These are phyloP conservation scores for Ranitomeya variabilis DNA, from an alignment of 2,113 vertebrate genomes.

Conservation along the genomic window DNA sequence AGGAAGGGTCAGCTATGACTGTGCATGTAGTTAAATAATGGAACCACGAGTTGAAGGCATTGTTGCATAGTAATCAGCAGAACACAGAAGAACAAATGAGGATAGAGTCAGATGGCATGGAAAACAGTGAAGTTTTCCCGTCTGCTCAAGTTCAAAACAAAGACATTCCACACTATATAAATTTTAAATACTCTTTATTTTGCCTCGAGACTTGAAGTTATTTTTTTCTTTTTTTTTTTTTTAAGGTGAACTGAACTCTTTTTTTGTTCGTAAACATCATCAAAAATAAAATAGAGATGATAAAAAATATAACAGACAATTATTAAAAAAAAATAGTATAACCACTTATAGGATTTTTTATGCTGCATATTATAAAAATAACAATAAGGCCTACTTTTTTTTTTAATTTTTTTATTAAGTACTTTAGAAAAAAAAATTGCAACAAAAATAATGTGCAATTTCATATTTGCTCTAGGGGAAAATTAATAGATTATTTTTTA, in stretches of 20 bases:
- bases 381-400: too few species aligned
- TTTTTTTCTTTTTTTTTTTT: slow-evolving; percentile 77
- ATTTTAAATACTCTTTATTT: slow-evolving; percentile 99
- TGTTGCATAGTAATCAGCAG: slow-evolving; percentile 76
- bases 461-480: too few species aligned
- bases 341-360: too few species aligned
- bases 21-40: slow-evolving; percentile 85
- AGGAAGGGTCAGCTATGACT: slow-evolving; percentile 81
- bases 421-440: too few species aligned
- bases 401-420: too few species aligned
- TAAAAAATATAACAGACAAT: slow-evolving; percentile 88
- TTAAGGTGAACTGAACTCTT: slow-evolving; percentile 87
- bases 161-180: slow-evolving; percentile 96
- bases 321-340: neutral
- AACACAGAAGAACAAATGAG: slow-evolving; percentile 70
- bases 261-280: slow-evolving; percentile 94
- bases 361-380: too few species aligned
- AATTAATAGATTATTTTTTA: too few species aligned
- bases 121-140: slow-evolving; percentile 78
- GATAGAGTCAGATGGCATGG: slow-evolving; percentile 73
- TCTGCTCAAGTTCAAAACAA: slow-evolving; percentile 99
- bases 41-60: slow-evolving; percentile 73
- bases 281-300: slow-evolving; percentile 97
- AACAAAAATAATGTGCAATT: too few species aligned
- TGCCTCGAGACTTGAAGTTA: slow-evolving; percentile 91